Evolutionary conservation across 35 echinoderm and acorn worm species (phyloP).

Genomic region (Lytechinus variegatus): DNA sequence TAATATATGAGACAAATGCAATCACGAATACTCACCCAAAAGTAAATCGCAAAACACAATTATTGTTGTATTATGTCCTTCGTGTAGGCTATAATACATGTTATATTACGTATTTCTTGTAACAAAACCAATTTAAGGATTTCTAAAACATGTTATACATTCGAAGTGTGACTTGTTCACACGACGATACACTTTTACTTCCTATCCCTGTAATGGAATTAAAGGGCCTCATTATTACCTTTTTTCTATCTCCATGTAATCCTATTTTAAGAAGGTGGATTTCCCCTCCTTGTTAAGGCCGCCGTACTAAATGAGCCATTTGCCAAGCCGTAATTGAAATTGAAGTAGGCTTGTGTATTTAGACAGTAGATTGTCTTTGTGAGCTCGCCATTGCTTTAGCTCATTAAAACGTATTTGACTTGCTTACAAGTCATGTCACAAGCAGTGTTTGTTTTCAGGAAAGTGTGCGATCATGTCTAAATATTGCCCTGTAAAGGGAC

Average conservation of each 20-base stretch:
- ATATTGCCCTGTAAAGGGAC: too few relatives aligned
- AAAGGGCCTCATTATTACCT: background rate
- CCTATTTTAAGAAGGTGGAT: background rate
- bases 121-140: too few relatives aligned
- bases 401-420: background rate
- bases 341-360: background rate
- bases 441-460: background rate
- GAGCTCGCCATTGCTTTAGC: background rate
- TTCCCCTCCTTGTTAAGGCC: background rate
- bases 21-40: too few relatives aligned
- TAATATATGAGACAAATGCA: too few relatives aligned
- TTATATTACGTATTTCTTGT: too few relatives aligned
- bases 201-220: background rate
- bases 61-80: too few relatives aligned
- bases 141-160: too few relatives aligned
- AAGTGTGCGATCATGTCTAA: background rate
- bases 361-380: background rate
- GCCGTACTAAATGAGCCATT: background rate
- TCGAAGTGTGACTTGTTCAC: background rate
- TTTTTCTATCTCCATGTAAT: background rate
- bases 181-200: too few relatives aligned
- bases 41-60: too few relatives aligned
- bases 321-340: background rate
- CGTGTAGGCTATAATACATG: too few relatives aligned
- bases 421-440: background rate